Percentiles rank a stretch among this genome's conserved stretches.
phyloP scores from a whole-genome alignment of 2,797 vertebrate species.

The Neosalanx taihuensis region DNA sequence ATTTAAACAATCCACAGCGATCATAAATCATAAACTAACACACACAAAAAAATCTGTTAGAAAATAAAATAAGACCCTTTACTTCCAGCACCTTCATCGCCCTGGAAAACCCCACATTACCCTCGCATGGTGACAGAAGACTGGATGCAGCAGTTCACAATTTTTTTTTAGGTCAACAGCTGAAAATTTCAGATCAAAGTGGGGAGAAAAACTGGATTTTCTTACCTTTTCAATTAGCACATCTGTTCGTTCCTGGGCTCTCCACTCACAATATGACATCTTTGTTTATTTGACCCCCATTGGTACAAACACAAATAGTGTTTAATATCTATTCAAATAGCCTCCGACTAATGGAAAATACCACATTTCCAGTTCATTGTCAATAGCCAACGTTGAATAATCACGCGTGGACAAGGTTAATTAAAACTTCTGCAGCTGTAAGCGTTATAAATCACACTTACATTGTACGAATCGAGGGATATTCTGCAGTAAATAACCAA shows the following conservation, averaged over 20 bases:
- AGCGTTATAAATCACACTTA: constrained; percentile 36
- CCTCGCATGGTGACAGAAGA: constrained; percentile 42
- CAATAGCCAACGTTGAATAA: constrained; percentile 15
- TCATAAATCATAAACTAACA: not conserved
- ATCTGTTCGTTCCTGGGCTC: constrained; percentile 38
- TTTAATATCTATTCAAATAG: constrained; percentile 32
- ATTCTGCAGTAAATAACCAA: constrained; percentile 69
- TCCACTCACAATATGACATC: constrained; percentile 55
- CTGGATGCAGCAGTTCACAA: constrained; percentile 27
- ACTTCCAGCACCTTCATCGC: constrained; percentile 1
- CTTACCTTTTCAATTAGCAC: constrained; percentile 51
- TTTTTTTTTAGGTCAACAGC: constrained; percentile 58
- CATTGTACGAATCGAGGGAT: constrained; percentile 61
- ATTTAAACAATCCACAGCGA: not conserved
- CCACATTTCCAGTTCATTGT: not conserved
- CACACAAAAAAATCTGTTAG: not conserved
- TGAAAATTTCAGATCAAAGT: constrained; percentile 66
- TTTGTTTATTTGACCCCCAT: constrained; percentile 67
- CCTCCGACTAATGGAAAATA: constrained; percentile 27
- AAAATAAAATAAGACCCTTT: constrained; percentile 1
- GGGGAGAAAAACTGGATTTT: constrained; percentile 61
- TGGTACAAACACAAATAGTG: constrained; percentile 48
- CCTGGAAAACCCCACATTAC: constrained; percentile 19
- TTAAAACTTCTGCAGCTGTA: constrained; percentile 31
- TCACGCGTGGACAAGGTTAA: constrained; percentile 30